Evolutionary conservation across 2,797 vertebrate genomes (phyloP).

Genomic region (Gambelia wislizenii): DNA sequence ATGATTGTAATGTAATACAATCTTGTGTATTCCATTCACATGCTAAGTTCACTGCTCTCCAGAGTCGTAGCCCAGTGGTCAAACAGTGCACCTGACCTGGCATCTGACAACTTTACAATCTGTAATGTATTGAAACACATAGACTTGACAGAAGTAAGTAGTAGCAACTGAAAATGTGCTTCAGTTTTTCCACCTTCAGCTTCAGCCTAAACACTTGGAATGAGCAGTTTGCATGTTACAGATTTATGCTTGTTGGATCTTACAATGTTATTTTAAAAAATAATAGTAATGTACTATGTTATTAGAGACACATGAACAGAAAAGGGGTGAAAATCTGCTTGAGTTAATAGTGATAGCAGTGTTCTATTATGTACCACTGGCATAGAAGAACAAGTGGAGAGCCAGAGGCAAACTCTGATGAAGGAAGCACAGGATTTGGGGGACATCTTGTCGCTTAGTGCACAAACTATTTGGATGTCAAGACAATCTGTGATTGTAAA

Average conservation of each 20-base stretch:
- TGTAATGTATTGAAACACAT: too few species aligned
- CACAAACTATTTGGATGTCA: background rate
- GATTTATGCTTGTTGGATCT: background rate
- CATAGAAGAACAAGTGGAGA: background rate
- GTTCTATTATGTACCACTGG: background rate
- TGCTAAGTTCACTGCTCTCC: too few species aligned
- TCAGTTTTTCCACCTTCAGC: too few species aligned
- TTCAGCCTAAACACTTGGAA: too few species aligned
- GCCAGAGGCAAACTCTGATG: background rate
- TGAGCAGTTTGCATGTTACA: background rate
- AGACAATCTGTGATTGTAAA: background rate
- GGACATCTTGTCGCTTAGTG: background rate
- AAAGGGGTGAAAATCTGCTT: background rate
- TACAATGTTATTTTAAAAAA: background rate
- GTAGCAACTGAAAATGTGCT: too few species aligned
- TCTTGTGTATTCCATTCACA: too few species aligned
- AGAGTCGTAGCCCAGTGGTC: too few species aligned
- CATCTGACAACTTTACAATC: too few species aligned
- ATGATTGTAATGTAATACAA: too few species aligned
- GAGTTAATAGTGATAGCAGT: background rate
- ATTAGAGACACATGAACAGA: background rate
- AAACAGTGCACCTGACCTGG: too few species aligned
- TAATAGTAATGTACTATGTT: background rate
- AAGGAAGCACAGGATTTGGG: background rate
- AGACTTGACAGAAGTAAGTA: too few species aligned